Evolutionary conservation across 2,113 vertebrate genomes (phyloP), one percentile per base, ranked within the genome.

Genomic region (Orientallactaga bullata): DNA sequence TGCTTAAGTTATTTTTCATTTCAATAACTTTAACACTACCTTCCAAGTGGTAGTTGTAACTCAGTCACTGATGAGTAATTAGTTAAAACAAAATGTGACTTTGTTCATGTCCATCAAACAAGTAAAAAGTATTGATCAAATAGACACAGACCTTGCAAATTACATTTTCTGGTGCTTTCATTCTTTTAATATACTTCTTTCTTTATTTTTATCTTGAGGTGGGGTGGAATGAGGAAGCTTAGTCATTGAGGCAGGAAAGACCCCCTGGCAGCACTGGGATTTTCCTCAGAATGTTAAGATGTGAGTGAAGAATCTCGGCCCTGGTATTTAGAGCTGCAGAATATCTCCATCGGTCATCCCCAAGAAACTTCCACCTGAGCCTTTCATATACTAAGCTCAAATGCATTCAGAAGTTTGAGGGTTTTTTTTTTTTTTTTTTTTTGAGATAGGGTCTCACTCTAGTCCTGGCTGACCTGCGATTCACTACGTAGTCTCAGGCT

Each of bases 91-190:
- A 37, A 95, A 55, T 58, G 8, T 76, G 5, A 20, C 60, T 86
- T 88, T 91, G n/a, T 80, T 93, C 80, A 85, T 87, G 26, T 81
- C 79, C 79, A 68, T 87, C n/a, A 76, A 68, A 77, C 66, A 94
- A 23, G 3, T 63, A 73, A 79, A 82, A 85, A 55, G 69, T 55
- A 51, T 10, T 78, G 72, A 66, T 18, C 20, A 71, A 32, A 24
- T 47, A 32, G 24, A 12, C 66, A 66, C 71, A 88, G 39, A 80
- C 5, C 20, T 89, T 90, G 23, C 71, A 76, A 88, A 91, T 79
- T 80, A 28, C 2, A 58, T 58, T 89, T 93, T 94, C 2, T 58
- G 69, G 16, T 65, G 24, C 24, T 65, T 92, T 86, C 18, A 26
- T 63, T 23, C 13, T 95, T 93, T 47, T 77, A 9, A 47, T 58